A percentile compares a stretch with the other conserved stretches of the same genome.
These are phyloP conservation scores for Plebejus argus DNA, from an alignment of 2,888 invertebrate species.

Conservation along the genomic window DNA sequence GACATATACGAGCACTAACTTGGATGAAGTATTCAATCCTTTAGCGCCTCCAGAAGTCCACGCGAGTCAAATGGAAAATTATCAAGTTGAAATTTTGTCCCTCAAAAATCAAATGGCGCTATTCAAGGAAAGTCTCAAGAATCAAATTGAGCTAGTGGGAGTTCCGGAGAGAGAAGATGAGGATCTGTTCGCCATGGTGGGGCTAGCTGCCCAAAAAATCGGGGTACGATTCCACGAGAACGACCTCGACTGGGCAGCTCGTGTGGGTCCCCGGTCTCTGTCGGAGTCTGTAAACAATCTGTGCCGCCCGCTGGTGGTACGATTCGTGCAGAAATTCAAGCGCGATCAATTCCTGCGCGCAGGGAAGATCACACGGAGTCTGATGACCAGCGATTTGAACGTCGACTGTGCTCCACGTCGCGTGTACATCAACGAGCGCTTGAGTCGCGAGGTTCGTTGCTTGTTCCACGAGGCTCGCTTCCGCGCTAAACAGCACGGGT, in stretches of 20 bases:
- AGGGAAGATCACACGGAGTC: constrained; percentile 6
- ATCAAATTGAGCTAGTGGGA: neutral
- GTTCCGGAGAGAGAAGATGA: neutral
- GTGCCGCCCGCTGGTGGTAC: constrained; percentile 15
- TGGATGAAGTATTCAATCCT: constrained; percentile 4
- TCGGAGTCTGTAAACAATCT: neutral
- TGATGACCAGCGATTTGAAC: constrained; percentile 14
- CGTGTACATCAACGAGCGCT: constrained; percentile 33
- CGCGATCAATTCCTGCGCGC: constrained; percentile 29
- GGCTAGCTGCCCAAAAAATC: neutral
- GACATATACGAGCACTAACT: neutral
- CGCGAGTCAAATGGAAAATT: neutral
- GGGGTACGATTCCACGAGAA: neutral
- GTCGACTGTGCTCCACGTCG: constrained; percentile 9
- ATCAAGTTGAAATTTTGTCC: neutral
- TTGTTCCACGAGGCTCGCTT: constrained; percentile 33
- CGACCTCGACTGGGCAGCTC: constrained; percentile 13
- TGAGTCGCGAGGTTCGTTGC: constrained; percentile 27
- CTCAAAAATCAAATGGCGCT: neutral
- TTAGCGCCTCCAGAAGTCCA: neutral
- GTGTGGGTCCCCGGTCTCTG: neutral
- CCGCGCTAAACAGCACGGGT: constrained; percentile 29
- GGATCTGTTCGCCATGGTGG: neutral
- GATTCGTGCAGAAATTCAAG: neutral
- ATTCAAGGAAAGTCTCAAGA: neutral